phyloP scores from a whole-genome alignment of 2,888 invertebrate species.

The Galeruca laticollis region DNA sequence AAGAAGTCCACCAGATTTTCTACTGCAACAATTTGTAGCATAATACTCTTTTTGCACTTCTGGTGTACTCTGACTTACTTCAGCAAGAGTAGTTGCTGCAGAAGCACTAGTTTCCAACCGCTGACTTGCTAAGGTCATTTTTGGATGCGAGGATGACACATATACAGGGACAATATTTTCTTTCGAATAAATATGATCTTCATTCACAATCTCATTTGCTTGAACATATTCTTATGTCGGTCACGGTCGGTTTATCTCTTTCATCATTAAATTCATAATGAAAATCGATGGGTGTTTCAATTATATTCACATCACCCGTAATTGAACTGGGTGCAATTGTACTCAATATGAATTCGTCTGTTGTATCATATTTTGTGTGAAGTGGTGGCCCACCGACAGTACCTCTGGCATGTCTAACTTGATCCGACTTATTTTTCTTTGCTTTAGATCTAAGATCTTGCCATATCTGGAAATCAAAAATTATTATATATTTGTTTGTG shows the following conservation, averaged over 20 bases:
- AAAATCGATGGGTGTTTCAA: constrained; percentile 22
- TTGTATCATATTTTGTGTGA: no score
- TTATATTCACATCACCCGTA: no score
- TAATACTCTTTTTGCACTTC: constrained; percentile 28
- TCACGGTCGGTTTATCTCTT: constrained; percentile 14
- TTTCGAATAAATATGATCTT: constrained; percentile 31
- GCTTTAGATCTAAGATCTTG: no score
- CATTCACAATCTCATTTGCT: constrained; percentile 20
- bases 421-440: no score
- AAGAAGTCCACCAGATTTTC: no score
- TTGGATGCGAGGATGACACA: constrained; percentile 7
- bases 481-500: no score
- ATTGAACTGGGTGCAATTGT: no score
- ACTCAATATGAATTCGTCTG: no score
- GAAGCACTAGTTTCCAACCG: constrained; percentile 22
- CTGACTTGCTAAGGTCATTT: constrained; percentile 23
- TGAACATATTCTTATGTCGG: constrained; percentile 9
- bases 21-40: no score
- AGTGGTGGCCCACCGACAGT: no score
- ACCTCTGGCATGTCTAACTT: no score
- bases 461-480: no score
- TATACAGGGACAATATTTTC: constrained; percentile 23
- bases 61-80: constrained; percentile 25
- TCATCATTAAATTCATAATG: constrained; percentile 17
- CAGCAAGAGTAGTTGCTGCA: constrained; percentile 31